These are phyloP conservation scores for Ataeniobius toweri DNA, from an alignment of 2,797 vertebrate genomes.

Conservation along the genomic window DNA sequence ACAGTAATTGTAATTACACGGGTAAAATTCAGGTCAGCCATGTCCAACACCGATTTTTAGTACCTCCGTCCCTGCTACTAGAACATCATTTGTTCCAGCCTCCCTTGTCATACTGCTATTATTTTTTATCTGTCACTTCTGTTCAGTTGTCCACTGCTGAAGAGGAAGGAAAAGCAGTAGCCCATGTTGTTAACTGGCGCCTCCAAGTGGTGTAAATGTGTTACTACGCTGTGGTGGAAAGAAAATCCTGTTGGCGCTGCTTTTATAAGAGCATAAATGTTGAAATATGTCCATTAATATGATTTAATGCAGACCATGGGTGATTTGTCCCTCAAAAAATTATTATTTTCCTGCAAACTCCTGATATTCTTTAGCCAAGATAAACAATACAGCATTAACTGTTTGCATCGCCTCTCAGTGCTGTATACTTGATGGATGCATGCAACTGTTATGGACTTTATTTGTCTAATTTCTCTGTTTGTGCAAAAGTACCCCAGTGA, in stretches of 20 bases:
- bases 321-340: neutral
- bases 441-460: neutral
- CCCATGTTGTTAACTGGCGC: conserved; percentile 24
- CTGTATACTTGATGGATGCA: neutral
- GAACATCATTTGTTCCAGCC: neutral
- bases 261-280: neutral
- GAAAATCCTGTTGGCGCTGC: neutral
- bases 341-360: neutral
- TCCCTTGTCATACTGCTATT: neutral
- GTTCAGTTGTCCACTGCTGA: neutral
- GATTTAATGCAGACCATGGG: neutral
- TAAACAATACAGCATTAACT: neutral
- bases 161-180: neutral
- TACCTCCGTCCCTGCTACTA: neutral
- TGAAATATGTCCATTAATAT: neutral
- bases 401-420: neutral
- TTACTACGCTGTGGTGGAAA: neutral
- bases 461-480: no score
- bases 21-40: conserved; percentile 2
- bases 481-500: no score
- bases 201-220: conserved; percentile 31
- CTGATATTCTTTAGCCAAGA: neutral
- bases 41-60: neutral
- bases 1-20: conserved; percentile 17
- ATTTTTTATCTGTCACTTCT: neutral